A percentile compares a stretch with the other conserved stretches of the same genome.
Evolutionary conservation across 2,113 vertebrate species (phyloP).

Genomic region (Regulus satrapa): DNA sequence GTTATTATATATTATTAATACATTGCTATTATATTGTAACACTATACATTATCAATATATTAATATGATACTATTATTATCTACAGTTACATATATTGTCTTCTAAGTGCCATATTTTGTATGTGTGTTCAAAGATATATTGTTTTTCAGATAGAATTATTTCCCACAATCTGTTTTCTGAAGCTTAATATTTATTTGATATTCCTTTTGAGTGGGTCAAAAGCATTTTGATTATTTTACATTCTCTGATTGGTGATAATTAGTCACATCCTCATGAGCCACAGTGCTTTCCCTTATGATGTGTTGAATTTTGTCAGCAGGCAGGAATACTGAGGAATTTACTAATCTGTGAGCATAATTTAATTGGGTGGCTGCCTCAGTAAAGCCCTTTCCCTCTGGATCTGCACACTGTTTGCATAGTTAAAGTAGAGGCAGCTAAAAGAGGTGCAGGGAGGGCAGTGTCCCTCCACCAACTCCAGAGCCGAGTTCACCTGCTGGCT

Average conservation of each 20-base stretch:
- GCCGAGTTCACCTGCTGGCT: neutral
- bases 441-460: fast-evolving
- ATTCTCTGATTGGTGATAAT: neutral
- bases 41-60: too few species aligned
- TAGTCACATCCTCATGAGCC: neutral
- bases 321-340: neutral
- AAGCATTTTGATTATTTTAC: neutral
- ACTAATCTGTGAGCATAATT: neutral
- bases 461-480: neutral
- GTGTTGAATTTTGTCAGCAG: neutral
- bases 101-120: neutral
- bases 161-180: neutral
- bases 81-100: too few species aligned
- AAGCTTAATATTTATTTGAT: neutral
- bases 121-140: neutral
- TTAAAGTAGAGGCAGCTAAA: neutral
- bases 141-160: neutral
- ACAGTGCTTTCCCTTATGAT: neutral
- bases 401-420: neutral
- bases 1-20: too few species aligned
- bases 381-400: neutral
- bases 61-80: too few species aligned
- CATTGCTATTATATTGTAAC: too few species aligned
- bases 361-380: neutral
- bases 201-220: neutral